Percentiles rank a stretch among this genome's conserved stretches.
These are phyloP conservation scores for Calliphora vicina DNA, from an alignment of 1,140 invertebrate genomes.

Conservation along the genomic window DNA sequence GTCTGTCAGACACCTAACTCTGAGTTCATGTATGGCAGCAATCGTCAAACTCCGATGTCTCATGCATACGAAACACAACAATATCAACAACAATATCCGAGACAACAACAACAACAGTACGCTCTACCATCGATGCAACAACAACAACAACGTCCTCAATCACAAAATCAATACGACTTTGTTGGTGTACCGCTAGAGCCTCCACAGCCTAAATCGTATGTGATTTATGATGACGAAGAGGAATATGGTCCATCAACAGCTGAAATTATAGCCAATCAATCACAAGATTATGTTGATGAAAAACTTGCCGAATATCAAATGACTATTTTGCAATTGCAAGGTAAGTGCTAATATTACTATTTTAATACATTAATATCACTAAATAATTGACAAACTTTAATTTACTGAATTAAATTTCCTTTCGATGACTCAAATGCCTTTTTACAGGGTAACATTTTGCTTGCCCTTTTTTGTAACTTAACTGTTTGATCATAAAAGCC, in stretches of 20 bases:
- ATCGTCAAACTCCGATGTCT: conserved; percentile 58
- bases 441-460: too few species aligned
- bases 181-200: conserved; percentile 75
- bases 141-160: conserved; percentile 43
- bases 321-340: conserved; percentile 88
- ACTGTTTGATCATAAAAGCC: too few species aligned
- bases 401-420: too few species aligned
- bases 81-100: conserved; percentile 37
- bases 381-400: too few species aligned
- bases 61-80: conserved; percentile 43
- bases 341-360: conserved; percentile 66
- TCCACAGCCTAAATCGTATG: conserved; percentile 68
- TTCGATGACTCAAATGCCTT: too few species aligned
- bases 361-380: neutral
- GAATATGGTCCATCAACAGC: conserved; percentile 82
- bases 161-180: conserved; percentile 58
- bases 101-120: conserved; percentile 52
- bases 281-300: conserved; percentile 93
- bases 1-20: conserved; percentile 59
- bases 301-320: conserved; percentile 92
- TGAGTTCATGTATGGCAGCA: conserved; percentile 56
- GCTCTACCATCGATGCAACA: conserved; percentile 28
- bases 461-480: too few species aligned
- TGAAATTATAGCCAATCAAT: conserved; percentile 90
- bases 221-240: conserved; percentile 71